Conservation (phyloP, 2,888 invertebrate genomes). For the Amblyjoppa proteus region DNA sequence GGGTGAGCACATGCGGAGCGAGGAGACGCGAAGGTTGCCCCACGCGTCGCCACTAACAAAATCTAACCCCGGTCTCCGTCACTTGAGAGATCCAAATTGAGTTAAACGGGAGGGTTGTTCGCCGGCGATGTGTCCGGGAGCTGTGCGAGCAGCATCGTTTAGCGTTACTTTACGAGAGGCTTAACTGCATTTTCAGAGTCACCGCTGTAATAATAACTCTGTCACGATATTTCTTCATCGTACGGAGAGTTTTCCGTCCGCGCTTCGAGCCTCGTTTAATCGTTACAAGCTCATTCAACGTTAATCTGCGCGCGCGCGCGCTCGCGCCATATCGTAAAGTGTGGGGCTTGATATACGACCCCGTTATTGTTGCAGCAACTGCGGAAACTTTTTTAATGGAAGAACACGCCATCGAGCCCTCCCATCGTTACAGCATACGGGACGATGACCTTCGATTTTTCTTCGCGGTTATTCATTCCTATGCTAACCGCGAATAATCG, state of each 20-base stretch:
- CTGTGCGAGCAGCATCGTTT: constrained; percentile 27
- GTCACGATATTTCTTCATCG: constrained; percentile 57
- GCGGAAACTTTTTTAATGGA: constrained; percentile 1
- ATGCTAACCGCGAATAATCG: constrained; percentile 18
- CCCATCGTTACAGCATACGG: constrained; percentile 5
- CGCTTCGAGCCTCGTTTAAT: background rate
- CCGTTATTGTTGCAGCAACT: constrained; percentile 11
- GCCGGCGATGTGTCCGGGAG: background rate
- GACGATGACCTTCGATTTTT: constrained; percentile 26
- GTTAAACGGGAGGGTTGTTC: constrained; percentile 53
- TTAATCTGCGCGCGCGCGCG: background rate
- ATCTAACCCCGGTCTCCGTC: constrained; percentile 25
- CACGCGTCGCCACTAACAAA: constrained; percentile 32
- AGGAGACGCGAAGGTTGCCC: constrained; percentile 11
- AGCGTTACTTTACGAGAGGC: constrained; percentile 42
- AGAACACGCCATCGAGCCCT: constrained; percentile 25
- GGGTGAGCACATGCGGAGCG: background rate
- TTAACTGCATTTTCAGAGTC: constrained; percentile 20
- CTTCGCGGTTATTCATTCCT: background rate
- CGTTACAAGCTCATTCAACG: constrained; percentile 2
- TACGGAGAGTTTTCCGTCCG: background rate
- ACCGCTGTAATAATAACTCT: constrained; percentile 33
- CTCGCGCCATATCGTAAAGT: background rate
- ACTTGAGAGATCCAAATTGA: constrained; percentile 47
- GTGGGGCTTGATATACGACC: constrained; percentile 8